Conservation (phyloP, 1,140 invertebrate species). For the Palaemon carinicauda region DNA sequence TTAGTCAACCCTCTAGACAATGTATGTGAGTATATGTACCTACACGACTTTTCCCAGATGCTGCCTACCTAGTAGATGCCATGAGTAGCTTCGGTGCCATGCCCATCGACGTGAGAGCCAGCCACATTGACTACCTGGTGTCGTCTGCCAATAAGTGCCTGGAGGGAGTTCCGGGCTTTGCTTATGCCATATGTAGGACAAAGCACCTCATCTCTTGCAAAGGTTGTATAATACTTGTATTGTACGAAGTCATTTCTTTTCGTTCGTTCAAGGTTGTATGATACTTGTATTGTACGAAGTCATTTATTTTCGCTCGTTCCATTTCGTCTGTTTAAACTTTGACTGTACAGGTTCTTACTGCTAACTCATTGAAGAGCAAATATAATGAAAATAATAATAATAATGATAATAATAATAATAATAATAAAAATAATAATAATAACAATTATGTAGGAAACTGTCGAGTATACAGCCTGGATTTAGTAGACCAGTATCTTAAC, state of each 20-base stretch:
- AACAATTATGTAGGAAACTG: slow-evolving; percentile 65
- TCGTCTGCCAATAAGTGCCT: slow-evolving; percentile 70
- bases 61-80: slow-evolving; percentile 68
- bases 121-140: slow-evolving; percentile 65
- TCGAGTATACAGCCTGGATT: slow-evolving; percentile 65
- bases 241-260: too few species aligned
- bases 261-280: too few species aligned
- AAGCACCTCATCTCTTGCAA: slow-evolving; percentile 64
- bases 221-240: too few species aligned
- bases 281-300: too few species aligned
- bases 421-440: too few species aligned
- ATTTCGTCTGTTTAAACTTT: too few species aligned
- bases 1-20: too few species aligned
- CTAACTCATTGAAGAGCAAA: too few species aligned
- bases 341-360: too few species aligned
- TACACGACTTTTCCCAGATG: slow-evolving; percentile 52
- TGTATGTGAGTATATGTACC: neutral
- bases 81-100: slow-evolving; percentile 70
- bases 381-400: too few species aligned
- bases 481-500: slow-evolving; percentile 66
- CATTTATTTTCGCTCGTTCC: too few species aligned
- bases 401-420: too few species aligned
- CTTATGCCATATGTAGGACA: slow-evolving; percentile 66
- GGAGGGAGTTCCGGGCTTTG: slow-evolving; percentile 69
- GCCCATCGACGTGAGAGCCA: slow-evolving; percentile 63